Conservation (phyloP, 2,888 invertebrate species). For the Salticus scenicus region DNA sequence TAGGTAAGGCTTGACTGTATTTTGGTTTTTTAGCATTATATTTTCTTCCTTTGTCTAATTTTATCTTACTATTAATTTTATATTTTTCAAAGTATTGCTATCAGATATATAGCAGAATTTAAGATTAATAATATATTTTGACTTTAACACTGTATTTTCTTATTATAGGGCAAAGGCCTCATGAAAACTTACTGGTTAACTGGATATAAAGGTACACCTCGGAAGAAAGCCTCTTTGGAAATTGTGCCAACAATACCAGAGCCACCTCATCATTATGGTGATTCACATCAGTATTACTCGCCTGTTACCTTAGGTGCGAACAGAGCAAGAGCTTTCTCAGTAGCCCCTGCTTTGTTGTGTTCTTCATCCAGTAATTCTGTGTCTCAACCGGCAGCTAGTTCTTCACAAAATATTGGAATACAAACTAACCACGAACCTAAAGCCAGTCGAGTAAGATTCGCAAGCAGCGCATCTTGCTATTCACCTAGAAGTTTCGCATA, state of each 20-base stretch:
- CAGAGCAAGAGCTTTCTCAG: constrained; percentile 40
- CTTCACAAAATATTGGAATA: constrained; percentile 17
- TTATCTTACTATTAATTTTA: no score
- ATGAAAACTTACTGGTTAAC: constrained; percentile 70
- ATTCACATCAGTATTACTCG: constrained; percentile 53
- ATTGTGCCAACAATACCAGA: constrained; percentile 48
- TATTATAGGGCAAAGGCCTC: constrained; percentile 63
- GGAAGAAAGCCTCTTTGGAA: constrained; percentile 48
- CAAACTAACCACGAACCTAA: background rate
- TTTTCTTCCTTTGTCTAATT: no score
- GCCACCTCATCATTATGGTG: constrained; percentile 24
- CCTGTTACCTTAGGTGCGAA: constrained; percentile 50
- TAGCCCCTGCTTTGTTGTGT: constrained; percentile 43
- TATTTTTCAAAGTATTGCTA: no score
- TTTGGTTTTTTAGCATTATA: no score
- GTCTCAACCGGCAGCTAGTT: background rate
- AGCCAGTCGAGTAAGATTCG: constrained; percentile 39
- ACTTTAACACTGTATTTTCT: no score
- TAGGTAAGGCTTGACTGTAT: no score
- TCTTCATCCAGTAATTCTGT: background rate
- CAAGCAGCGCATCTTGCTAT: constrained; percentile 55
- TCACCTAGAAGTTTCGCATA: constrained; percentile 25
- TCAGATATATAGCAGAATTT: no score
- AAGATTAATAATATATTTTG: no score
- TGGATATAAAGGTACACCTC: constrained; percentile 52